These are phyloP conservation scores for Drosophila nr. medialis DNA, from an alignment of 2,888 invertebrate genomes.

Conservation along the genomic window DNA sequence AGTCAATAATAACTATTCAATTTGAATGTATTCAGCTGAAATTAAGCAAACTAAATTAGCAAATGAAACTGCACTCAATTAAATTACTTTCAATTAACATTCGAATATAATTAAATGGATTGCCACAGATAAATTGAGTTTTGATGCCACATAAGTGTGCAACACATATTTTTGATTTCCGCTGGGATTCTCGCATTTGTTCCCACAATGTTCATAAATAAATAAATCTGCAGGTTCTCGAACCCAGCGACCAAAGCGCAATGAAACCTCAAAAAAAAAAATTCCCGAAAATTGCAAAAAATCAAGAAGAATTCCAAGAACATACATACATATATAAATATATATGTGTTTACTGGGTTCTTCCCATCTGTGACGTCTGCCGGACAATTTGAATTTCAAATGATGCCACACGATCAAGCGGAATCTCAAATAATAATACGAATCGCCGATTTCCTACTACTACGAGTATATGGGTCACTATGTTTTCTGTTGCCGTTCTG, in stretches of 20 bases:
- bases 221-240: conserved; percentile 55
- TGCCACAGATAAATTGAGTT: not conserved
- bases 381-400: conserved; percentile 66
- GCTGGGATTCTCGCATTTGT: conserved; percentile 23
- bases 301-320: not conserved
- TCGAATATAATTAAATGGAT: not conserved
- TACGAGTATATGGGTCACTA: conserved; percentile 68
- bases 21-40: not conserved
- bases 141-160: conserved; percentile 7
- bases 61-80: not conserved
- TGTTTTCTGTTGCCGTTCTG: conserved; percentile 35
- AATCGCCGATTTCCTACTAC: conserved; percentile 15
- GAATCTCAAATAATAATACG: conserved; percentile 11
- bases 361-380: conserved; percentile 16
- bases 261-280: conserved; percentile 2
- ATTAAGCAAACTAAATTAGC: not conserved
- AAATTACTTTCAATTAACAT: not conserved
- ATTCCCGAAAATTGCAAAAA: not conserved
- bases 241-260: conserved; percentile 35
- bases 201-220: conserved; percentile 54
- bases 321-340: too few species aligned
- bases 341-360: not conserved
- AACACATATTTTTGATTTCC: conserved; percentile 17
- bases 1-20: not conserved
- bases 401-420: conserved; percentile 31